Evolutionary conservation across 1,140 invertebrate species (phyloP), one percentile per base, ranked within the genome.

Genomic region (Lineus longissimus): DNA sequence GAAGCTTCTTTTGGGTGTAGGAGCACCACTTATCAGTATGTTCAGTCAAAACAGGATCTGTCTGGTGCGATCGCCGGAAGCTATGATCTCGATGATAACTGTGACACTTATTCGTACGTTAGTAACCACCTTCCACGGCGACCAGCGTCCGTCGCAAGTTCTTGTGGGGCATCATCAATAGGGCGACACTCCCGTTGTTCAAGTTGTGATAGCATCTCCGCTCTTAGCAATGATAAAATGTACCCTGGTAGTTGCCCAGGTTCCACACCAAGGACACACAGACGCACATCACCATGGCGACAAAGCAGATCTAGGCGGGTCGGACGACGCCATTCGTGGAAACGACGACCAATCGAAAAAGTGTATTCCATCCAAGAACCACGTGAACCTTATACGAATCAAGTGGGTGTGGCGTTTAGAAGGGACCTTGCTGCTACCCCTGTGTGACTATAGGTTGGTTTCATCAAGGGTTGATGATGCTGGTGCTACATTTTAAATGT

Each of bases 31-130:
- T 68, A 66, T 45, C 63, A 68, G 13, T 66, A 67, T 11, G 29
- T 67, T 4, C 67, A 57, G 30, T 70, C 71, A 11, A 59, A 62
- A 22, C 64, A 71, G 29, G 73, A 72, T 25, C 61, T 74, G n/a
- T 70, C 64, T 2, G 71, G 69, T 13, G 69, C 73, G 19, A 70
- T 74, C n/a, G 68, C 69, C 1, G 61, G 68, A 47, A 65, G 64
- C n/a, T 74, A 72, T 61, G 62, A 70, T 23, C 45, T 74, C 4
- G 67, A 66, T 22, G 69, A 72, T 19, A 63, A 62, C 47, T 47
- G 55, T 9, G 73, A 74, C 47, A 71, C 70, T 0, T 66, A 65
- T 45, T 70, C 67, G 2, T 74, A 69, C 43, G 67, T 74, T 23
- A 70, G 69, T 55, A 70, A 62, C 45, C 70, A 69, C 43, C 43